These are phyloP conservation scores for Belonocnema kinseyi DNA, from an alignment of 1,140 invertebrate species.

Conservation along the genomic window DNA sequence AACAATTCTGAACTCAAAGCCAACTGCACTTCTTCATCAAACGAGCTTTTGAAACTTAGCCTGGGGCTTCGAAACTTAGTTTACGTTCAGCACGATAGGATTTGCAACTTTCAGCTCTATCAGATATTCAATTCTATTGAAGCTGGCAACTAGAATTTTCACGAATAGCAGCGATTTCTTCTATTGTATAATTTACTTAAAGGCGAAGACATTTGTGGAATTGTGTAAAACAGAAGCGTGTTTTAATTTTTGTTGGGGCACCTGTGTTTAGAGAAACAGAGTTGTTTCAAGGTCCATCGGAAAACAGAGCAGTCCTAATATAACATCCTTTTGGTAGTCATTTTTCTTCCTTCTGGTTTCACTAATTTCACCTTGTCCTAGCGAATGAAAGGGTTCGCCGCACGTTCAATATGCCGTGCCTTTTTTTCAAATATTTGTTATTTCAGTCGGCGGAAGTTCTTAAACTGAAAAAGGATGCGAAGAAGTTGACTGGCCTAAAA, in stretches of 20 bases:
- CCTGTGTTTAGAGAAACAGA: constrained; percentile 62
- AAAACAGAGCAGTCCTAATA: constrained; percentile 56
- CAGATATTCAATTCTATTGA: background rate
- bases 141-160: background rate
- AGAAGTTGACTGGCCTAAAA: background rate
- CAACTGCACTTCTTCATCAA: constrained; percentile 26
- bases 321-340: constrained; percentile 60
- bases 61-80: constrained; percentile 18
- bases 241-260: constrained; percentile 41
- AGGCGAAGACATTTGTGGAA: background rate
- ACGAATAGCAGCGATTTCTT: background rate
- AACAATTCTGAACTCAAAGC: constrained; percentile 23
- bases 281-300: constrained; percentile 56
- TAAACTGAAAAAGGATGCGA: constrained; percentile 39
- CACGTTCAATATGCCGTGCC: constrained; percentile 60
- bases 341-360: constrained; percentile 52
- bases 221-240: constrained; percentile 1
- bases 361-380: constrained; percentile 73
- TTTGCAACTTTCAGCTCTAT: constrained; percentile 3
- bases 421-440: constrained; percentile 72
- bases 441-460: constrained; percentile 65
- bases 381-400: constrained; percentile 74
- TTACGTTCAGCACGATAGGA: constrained; percentile 6
- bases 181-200: constrained; percentile 17
- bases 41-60: constrained; percentile 27